Base-by-base conservation (phyloP, 2,797 vertebrate species). In the Characodon lateralis region DNA sequence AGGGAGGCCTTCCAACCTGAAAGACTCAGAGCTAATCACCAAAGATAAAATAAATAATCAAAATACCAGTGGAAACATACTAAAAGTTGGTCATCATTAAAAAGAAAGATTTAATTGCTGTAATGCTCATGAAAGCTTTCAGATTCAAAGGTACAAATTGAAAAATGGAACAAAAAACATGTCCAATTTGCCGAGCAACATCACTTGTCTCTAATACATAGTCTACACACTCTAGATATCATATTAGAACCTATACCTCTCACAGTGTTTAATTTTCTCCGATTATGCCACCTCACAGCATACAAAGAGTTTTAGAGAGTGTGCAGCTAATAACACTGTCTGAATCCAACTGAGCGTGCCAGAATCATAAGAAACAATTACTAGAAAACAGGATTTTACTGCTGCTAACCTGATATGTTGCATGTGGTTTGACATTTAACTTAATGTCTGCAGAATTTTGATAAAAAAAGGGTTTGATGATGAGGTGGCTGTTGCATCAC, bases 291-390 rank as follows among this genome's bases (percentile, higher is more conserved):
- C 80, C 76, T 85, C 71, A 78, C 79, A 83, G 83, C 74, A 51
- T 72, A 71, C 31, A 72, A 20, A 82, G 83, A 88, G 86, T 85
- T 73, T 85, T 31, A 22, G 69, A 88, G 74, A 79, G 66, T 78
- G 80, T 63, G 77, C 82, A 76, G 71, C 55, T 88, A 87, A 89
- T 88, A 85, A 84, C 81, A 76, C 76, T 78, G 74, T 87, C 55
- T 85, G 82, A 53, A 78, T 81, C 80, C 71, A 79, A 71, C 73
- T 55, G 84, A 86, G 79, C 78, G 69, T 73, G 74, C 61, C 73
- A 76, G 76, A 83, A 48, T 83, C 70, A 84, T 76, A 82, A 89
- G 85, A 79, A 78, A 88, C 78, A 91, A 86, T 93, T 90, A 88
- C 73, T 74, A 84, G 76, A 74, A 90, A 84, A 82, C 77, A 73